phyloP scores from a whole-genome alignment of 2,113 vertebrate species.

The Epinephelus moara region DNA sequence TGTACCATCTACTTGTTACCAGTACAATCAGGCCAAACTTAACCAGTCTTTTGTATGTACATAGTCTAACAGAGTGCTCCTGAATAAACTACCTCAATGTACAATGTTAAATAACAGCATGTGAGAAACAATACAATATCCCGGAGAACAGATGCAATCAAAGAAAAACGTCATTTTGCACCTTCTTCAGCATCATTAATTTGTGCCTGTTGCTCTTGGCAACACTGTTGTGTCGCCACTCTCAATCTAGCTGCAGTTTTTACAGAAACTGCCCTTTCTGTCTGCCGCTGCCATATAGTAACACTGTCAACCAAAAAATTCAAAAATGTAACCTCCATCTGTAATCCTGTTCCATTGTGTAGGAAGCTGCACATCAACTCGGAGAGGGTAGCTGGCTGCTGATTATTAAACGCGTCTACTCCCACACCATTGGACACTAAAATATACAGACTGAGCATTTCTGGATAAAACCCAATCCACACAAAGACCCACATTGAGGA shows the following conservation, averaged over 20 bases:
- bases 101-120: neutral
- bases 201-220: constrained; percentile 36
- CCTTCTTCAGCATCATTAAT: neutral
- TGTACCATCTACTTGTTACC: neutral
- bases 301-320: constrained; percentile 35
- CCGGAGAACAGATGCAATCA: neutral
- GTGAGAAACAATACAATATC: neutral
- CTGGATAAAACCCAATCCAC: constrained; percentile 41
- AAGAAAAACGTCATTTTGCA: neutral
- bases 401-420: constrained; percentile 66
- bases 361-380: constrained; percentile 51
- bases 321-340: constrained; percentile 58
- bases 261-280: neutral
- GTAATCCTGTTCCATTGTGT: constrained; percentile 55
- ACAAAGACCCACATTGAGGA: constrained; percentile 35
- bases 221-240: constrained; percentile 7
- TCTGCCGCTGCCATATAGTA: neutral
- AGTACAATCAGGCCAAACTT: neutral
- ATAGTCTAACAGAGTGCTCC: too few species aligned
- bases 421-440: constrained; percentile 60
- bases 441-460: constrained; percentile 41
- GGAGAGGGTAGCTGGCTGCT: constrained; percentile 57
- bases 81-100: neutral
- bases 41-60: neutral
- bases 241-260: neutral